Evolutionary conservation across 2,113 vertebrate species (phyloP), one percentile per base, ranked within the genome.

Genomic region (Mustela nigripes): DNA sequence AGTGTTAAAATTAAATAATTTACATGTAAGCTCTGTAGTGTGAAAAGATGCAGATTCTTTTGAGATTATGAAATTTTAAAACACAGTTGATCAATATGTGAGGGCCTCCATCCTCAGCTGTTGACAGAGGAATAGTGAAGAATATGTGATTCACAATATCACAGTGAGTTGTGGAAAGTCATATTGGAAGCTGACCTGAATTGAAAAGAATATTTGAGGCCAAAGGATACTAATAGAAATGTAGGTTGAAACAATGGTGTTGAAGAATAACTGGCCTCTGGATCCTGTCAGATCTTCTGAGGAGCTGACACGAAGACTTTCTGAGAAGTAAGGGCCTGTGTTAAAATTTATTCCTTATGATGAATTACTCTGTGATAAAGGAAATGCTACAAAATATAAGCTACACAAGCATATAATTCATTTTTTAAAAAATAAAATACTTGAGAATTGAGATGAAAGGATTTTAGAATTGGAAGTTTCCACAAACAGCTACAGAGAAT

Each of bases 211-310:
- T 36, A 83, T 33, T 62, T 82, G 28, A 82, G 87, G 67, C n/a
- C 67, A 83, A 78, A 87, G 63, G 33, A 79, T 78, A 79, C 9
- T 45, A 45, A 95, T 19, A 63, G 76, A 91, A 88, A 84, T 83
- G 7, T 16, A 91, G 42, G 74, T 45, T 81, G n/a, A 74, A 81
- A 84, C 73, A 73, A 31, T 48, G 3, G 31, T 50, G 11, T 71
- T 73, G n/a, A 88, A 19, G 48, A 81, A 42, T 63, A 56, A n/a
- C 10, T 88, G 82, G 78, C 76, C 36, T 86, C 45, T 53, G 33
- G 42, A 60, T 69, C 21, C 67, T 69, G 1, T 83, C 74, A 97
- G 24, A 69, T 76, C 74, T 71, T 86, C 36, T 69, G 26, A 80
- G 39, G 14, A 58, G 15, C 10, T 60, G 56, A 74, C 21, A 31